Evolutionary conservation across 2,113 vertebrate species (phyloP).

Genomic region (Hippopotamus amphibius): DNA sequence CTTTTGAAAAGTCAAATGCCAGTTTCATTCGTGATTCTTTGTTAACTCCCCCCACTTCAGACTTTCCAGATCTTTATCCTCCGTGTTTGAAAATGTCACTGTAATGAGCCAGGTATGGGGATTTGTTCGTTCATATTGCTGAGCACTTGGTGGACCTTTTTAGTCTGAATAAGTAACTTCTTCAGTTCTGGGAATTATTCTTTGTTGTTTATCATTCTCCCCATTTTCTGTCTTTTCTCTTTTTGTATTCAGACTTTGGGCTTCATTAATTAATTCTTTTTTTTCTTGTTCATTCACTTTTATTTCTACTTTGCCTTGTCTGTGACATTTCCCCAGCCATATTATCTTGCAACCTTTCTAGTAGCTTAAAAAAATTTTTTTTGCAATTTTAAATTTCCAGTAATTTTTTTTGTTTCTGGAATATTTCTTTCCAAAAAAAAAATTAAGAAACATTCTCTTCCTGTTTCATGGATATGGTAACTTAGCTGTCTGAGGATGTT

Average conservation of each 20-base stretch:
- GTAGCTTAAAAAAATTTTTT: not conserved
- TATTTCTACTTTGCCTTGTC: not conserved
- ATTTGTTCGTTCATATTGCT: not conserved
- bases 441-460: not conserved
- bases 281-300: not conserved
- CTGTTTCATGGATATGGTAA: not conserved
- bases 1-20: not conserved
- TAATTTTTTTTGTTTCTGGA: not conserved
- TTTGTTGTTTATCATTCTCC: not conserved
- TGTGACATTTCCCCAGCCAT: not conserved
- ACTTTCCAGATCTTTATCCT: not conserved
- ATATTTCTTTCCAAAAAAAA: not conserved
- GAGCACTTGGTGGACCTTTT: not conserved
- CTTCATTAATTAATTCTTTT: not conserved
- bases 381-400: not conserved
- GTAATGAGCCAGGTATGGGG: not conserved
- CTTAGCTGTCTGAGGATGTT: not conserved
- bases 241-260: not conserved
- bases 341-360: not conserved
- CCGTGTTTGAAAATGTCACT: not conserved
- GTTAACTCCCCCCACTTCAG: not conserved
- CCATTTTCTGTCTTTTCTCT: not conserved
- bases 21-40: conserved; percentile 12
- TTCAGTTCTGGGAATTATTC: not conserved
- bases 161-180: not conserved